Conservation (phyloP, 2,888 invertebrate genomes). For the Temnothorax unifasciatus region DNA sequence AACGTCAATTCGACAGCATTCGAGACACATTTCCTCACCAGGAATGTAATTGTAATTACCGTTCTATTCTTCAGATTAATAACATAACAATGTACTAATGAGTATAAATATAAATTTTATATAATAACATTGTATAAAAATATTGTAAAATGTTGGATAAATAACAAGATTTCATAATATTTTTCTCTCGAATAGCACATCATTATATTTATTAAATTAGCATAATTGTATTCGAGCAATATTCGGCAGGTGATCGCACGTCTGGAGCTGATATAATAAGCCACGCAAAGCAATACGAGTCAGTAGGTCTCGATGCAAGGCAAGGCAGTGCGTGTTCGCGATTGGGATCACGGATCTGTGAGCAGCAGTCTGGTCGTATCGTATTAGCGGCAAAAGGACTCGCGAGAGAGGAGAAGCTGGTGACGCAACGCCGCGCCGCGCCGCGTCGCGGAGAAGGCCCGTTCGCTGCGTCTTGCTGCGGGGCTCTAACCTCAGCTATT, state of each 20-base stretch:
- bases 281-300: neutral
- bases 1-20: neutral
- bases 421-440: slow-evolving; percentile 59
- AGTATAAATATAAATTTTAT: neutral
- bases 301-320: neutral
- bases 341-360: slow-evolving; percentile 44
- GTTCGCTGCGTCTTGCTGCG: slow-evolving; percentile 56
- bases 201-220: neutral
- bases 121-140: neutral
- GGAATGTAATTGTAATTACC: neutral
- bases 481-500: slow-evolving; percentile 74
- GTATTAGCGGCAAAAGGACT: slow-evolving; percentile 52
- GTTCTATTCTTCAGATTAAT: neutral
- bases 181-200: neutral
- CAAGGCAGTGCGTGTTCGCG: slow-evolving; percentile 31
- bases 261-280: neutral
- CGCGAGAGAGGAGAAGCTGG: slow-evolving; percentile 59
- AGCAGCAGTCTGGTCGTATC: slow-evolving; percentile 24
- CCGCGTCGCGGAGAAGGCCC: slow-evolving; percentile 51
- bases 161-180: neutral
- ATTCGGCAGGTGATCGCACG: neutral
- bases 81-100: neutral
- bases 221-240: neutral
- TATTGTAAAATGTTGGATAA: neutral
- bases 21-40: neutral